Conservation (phyloP, 2,797 vertebrate species). For the Falco berigora region DNA sequence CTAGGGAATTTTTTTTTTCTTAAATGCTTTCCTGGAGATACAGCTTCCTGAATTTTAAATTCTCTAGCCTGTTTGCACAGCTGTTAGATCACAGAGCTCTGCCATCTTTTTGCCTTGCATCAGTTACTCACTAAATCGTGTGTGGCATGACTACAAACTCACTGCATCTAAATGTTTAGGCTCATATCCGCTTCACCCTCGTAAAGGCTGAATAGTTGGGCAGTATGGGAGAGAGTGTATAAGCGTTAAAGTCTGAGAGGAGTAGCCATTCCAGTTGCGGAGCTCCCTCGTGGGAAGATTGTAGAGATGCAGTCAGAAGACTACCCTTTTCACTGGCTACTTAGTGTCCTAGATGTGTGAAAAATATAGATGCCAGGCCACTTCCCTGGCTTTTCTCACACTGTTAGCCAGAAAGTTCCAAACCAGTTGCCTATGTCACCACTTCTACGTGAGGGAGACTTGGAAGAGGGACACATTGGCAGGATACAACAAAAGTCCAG, state of each 20-base stretch:
- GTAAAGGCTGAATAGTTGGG: not conserved
- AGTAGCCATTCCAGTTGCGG: not conserved
- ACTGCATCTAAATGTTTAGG: not conserved
- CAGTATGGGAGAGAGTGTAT: not conserved
- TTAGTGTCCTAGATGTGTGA: not conserved
- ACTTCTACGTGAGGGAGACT: not conserved
- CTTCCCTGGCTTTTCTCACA: not conserved
- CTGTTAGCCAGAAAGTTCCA: not conserved
- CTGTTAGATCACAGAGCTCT: constrained; percentile 52
- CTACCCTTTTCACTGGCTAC: not conserved
- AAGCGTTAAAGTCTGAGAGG: not conserved
- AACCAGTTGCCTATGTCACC: not conserved
- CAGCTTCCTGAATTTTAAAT: constrained; percentile 61
- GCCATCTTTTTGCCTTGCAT: constrained; percentile 35
- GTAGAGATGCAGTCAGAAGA: not conserved
- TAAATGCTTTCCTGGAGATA: constrained; percentile 62
- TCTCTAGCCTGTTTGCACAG: constrained; percentile 57
- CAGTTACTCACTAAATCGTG: constrained; percentile 17
- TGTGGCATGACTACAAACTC: not conserved
- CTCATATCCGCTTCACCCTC: not conserved
- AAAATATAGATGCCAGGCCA: not conserved
- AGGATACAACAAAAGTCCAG: not conserved
- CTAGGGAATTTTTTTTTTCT: constrained; percentile 52
- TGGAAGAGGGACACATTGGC: not conserved
- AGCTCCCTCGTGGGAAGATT: not conserved